Percentiles rank a stretch among this genome's conserved stretches.
phyloP scores from a whole-genome alignment of 2,797 vertebrate genomes.

The Mareca penelope region DNA sequence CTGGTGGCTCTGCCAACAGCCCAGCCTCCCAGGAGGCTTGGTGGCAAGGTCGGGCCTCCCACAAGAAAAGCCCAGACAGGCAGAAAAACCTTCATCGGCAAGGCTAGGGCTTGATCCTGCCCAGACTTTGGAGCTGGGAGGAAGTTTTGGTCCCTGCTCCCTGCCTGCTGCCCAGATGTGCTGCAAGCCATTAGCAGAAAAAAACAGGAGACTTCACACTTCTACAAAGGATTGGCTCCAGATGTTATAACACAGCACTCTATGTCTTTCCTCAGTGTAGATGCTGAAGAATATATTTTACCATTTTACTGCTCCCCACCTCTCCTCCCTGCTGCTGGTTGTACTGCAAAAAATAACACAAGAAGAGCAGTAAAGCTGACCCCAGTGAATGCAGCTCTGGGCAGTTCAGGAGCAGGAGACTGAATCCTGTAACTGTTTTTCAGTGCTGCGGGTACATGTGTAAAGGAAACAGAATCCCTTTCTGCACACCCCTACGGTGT shows the following conservation, averaged over 20 bases:
- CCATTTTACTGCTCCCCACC: neutral
- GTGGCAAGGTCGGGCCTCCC: neutral
- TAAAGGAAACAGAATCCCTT: neutral
- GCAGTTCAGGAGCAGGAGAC: neutral
- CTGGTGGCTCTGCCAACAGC: neutral
- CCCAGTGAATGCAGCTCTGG: rapidly evolving
- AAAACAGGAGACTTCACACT: neutral
- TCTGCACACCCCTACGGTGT: neutral
- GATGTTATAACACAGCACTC: neutral
- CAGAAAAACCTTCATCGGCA: neutral
- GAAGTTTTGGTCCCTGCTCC: no score
- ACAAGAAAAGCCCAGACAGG: neutral
- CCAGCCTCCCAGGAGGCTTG: rapidly evolving
- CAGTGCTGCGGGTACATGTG: rapidly evolving
- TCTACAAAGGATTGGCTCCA: neutral
- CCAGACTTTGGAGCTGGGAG: no score
- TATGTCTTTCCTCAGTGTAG: neutral
- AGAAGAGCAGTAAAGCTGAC: neutral
- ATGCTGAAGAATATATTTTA: neutral
- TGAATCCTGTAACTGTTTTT: neutral
- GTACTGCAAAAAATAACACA: neutral
- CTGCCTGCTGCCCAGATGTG: neutral
- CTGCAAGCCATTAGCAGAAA: neutral
- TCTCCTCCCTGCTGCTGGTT: neutral
- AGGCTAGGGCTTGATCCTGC: neutral